A percentile compares a stretch with the other conserved stretches of the same genome.
phyloP scores from a whole-genome alignment of 1,140 invertebrate genomes.

The Nephotettix cincticeps region DNA sequence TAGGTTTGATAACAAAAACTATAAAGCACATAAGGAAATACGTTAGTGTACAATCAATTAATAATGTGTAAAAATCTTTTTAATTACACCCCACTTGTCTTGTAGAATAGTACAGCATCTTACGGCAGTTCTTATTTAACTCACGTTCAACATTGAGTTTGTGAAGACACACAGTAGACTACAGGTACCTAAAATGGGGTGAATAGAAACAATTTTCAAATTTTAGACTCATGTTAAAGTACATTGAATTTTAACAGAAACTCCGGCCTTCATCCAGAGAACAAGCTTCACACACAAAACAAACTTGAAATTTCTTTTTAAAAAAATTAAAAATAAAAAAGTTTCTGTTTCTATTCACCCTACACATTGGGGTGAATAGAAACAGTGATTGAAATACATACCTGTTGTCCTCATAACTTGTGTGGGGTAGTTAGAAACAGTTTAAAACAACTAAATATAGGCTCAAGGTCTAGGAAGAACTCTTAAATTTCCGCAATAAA shows the following conservation, averaged over 20 bases:
- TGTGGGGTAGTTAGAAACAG: neutral
- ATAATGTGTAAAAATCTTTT: no score
- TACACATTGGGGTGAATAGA: neutral
- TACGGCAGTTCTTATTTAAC: no score
- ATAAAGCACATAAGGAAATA: no score
- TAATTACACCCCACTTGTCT: no score
- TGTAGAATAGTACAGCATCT: no score
- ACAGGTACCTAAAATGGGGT: slow-evolving; percentile 1
- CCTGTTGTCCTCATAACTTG: neutral
- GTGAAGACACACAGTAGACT: no score
- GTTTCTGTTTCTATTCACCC: slow-evolving; percentile 1
- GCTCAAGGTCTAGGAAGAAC: neutral
- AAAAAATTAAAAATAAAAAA: neutral
- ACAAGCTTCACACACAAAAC: no score
- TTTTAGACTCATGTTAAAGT: neutral
- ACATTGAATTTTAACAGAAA: neutral
- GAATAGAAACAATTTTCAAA: neutral
- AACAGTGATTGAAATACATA: neutral
- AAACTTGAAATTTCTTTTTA: neutral
- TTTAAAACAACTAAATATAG: neutral
- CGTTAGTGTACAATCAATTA: no score
- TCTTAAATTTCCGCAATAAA: neutral
- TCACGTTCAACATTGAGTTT: no score
- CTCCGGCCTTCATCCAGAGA: neutral
- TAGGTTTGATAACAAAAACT: no score